A percentile compares a stretch with the other conserved stretches of the same genome.
These are phyloP conservation scores for Lysandra coridon DNA, from an alignment of 2,888 invertebrate genomes.

Conservation along the genomic window DNA sequence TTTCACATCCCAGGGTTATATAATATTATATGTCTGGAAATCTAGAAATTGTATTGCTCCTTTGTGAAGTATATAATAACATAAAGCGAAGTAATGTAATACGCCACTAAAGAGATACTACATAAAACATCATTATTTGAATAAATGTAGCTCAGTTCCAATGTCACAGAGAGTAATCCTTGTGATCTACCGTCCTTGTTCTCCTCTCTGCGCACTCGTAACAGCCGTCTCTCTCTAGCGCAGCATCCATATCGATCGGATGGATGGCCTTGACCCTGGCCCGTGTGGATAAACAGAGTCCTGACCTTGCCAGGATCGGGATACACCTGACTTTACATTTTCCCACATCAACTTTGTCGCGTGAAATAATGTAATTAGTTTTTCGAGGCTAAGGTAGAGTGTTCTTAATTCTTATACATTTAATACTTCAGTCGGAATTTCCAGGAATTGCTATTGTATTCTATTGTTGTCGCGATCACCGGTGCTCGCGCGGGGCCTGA, in stretches of 20 bases:
- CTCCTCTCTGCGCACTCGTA: conserved; percentile 27
- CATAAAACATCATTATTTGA: conserved; percentile 17
- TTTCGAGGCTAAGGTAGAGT: too few species aligned
- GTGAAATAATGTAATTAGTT: not conserved
- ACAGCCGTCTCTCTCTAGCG: conserved; percentile 49
- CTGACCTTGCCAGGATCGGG: conserved; percentile 51
- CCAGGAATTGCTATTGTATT: too few species aligned
- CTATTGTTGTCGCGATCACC: too few species aligned
- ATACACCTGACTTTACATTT: conserved; percentile 18
- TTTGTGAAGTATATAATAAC: not conserved
- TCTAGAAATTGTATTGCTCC: not conserved
- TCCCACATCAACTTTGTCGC: not conserved
- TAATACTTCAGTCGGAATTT: too few species aligned
- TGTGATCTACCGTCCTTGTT: conserved; percentile 42
- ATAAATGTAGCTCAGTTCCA: conserved; percentile 27
- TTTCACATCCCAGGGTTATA: not conserved
- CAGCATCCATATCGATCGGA: conserved; percentile 76
- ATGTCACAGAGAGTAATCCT: conserved; percentile 36
- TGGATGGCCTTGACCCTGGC: conserved; percentile 65
- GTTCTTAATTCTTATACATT: too few species aligned
- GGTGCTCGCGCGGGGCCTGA: too few species aligned
- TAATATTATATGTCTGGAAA: not conserved
- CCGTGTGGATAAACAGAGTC: conserved; percentile 49
- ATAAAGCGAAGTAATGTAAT: not conserved
- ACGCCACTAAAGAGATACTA: not conserved